phyloP scores from a whole-genome alignment of 2,113 vertebrate genomes.

The Ahaetulla prasina region DNA sequence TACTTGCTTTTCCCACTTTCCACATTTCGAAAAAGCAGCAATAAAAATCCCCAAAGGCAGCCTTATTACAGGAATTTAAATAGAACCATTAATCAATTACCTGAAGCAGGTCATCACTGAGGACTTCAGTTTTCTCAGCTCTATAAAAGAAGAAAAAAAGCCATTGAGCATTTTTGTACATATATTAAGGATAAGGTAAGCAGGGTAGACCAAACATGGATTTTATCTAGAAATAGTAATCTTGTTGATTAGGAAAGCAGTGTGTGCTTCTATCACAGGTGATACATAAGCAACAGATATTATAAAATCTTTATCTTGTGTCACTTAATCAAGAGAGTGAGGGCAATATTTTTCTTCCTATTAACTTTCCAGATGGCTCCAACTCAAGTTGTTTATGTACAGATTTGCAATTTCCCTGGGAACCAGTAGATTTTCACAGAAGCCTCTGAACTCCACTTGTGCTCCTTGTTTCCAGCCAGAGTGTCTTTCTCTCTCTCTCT shows the following conservation, averaged over 20 bases:
- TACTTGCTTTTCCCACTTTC: neutral
- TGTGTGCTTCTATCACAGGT: neutral
- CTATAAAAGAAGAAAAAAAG: constrained; percentile 67
- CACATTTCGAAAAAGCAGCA: neutral
- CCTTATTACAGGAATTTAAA: neutral
- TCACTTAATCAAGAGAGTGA: neutral
- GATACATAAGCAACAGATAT: neutral
- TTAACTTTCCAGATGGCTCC: neutral
- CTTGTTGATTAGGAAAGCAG: neutral
- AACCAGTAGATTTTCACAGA: neutral
- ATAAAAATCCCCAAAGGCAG: neutral
- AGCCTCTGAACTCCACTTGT: neutral
- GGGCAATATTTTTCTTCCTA: neutral
- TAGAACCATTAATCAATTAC: constrained; percentile 61
- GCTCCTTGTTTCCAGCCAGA: neutral
- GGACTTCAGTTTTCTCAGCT: constrained; percentile 98
- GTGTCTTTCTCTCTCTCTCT: too few relatives aligned
- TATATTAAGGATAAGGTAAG: neutral
- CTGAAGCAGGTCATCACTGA: constrained; percentile 96
- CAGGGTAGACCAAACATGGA: neutral
- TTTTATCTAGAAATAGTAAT: too few relatives aligned
- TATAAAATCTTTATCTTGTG: neutral
- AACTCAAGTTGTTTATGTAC: neutral
- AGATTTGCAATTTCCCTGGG: neutral
- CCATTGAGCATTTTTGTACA: neutral